Evolutionary conservation across 2,113 vertebrate genomes (phyloP), one percentile per base, ranked within the genome.

Genomic region (Ploceus nigricollis): DNA sequence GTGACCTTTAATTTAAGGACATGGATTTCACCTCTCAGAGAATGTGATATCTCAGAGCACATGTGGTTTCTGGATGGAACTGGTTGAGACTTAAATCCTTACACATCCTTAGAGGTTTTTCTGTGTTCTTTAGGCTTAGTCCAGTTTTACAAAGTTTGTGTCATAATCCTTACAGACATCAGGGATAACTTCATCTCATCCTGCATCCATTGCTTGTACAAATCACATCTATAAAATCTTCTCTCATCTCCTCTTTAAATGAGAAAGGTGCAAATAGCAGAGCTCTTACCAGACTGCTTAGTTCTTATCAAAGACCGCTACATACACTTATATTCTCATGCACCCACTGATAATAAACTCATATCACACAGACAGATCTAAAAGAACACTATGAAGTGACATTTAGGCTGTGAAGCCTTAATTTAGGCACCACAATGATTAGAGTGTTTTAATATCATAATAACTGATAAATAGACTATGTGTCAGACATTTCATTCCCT

Each of bases 391-490:
- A 80, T 87, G 75, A 97, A 97, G 89, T 97, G 97, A 96, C 97
- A 97, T 97, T 98, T 97, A 96, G 93, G 80, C 75, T 93, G 78
- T 90, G 89, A 97, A 97, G 96, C 97, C 96, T 98, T 97, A 97
- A 98, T 98, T 97, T 98, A 97, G 96, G 95, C 73, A 90, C 93
- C 40, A 89, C 82, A 95, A 97, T 97, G 95, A 98, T 98, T 97
- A 97, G 95, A 98, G 89, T 94, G 84, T 95, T 97, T 98, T 98
- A 98, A 97, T 98, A 98, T 96, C 83, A 80, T 97, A 97, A 98
- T 98, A 98, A 98, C 97, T 98, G 97, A 98, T 98, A 98, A 98
- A 98, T 98, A 98, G 97, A 97, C 95, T 94, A 51, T 71, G 72
- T 97, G 97, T 98, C 97, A 98, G 97, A 97, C 95, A 98, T 98